Evolutionary conservation across 2,888 invertebrate species (phyloP).

Genomic region (Hypercompe scribonia): DNA sequence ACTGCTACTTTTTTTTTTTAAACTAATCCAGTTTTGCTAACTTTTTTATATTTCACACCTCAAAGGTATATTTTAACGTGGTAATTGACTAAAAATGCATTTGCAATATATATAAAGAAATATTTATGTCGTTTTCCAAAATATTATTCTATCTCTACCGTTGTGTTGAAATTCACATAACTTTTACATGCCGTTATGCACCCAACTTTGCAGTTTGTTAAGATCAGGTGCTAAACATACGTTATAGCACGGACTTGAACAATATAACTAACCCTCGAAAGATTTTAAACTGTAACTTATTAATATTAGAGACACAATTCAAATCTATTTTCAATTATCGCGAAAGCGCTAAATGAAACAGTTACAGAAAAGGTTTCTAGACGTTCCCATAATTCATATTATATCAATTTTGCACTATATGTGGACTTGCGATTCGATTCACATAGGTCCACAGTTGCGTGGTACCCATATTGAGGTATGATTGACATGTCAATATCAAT

Average conservation of each 20-base stretch:
- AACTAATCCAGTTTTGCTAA: no score
- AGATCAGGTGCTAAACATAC: constrained; percentile 55
- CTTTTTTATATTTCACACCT: no score
- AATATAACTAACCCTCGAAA: background rate
- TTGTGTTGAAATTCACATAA: background rate
- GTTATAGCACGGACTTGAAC: constrained; percentile 53
- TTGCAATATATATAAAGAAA: no score
- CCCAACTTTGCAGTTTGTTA: constrained; percentile 17
- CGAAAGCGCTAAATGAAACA: constrained; percentile 53
- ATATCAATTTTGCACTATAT: constrained; percentile 67
- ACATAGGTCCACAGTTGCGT: constrained; percentile 53
- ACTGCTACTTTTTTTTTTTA: no score
- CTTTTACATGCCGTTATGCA: background rate
- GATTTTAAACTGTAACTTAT: constrained; percentile 12
- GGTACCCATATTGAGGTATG: constrained; percentile 37
- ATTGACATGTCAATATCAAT: constrained; percentile 58
- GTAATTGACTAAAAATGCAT: no score
- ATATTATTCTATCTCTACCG: background rate
- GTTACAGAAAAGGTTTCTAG: constrained; percentile 21
- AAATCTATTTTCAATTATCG: background rate
- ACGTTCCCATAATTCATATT: constrained; percentile 43
- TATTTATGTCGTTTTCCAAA: no score
- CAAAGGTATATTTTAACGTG: no score
- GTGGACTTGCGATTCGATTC: constrained; percentile 63
- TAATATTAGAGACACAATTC: background rate